Percentiles rank a stretch among this genome's conserved stretches.
phyloP scores from a whole-genome alignment of 2,797 vertebrate species.

The Megalops cyprinoides region DNA sequence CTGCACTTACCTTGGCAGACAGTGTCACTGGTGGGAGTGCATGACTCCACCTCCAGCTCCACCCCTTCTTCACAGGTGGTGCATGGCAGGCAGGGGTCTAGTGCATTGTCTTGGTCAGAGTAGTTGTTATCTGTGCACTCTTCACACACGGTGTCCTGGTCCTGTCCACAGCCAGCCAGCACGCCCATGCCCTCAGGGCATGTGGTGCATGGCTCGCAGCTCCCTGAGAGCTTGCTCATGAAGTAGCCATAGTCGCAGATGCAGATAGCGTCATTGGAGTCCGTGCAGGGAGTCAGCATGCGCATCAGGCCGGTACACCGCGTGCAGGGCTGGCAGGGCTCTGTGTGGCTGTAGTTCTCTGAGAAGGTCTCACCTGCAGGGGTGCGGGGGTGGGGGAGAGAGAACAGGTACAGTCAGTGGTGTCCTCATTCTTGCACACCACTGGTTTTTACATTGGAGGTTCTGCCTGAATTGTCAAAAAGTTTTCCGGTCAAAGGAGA shows the following conservation, averaged over 20 bases:
- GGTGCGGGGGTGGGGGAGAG: not conserved
- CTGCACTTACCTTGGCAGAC: slow-evolving; percentile 78
- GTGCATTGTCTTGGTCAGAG: slow-evolving; percentile 88
- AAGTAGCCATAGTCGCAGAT: slow-evolving; percentile 87
- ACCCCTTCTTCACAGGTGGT: slow-evolving; percentile 83
- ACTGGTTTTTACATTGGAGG: not conserved
- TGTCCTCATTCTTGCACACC: not conserved
- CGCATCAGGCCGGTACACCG: slow-evolving; percentile 80
- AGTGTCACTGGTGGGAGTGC: slow-evolving; percentile 75
- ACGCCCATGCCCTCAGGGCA: slow-evolving; percentile 85
- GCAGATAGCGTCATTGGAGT: slow-evolving; percentile 87
- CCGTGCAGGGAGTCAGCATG: slow-evolving; percentile 90
- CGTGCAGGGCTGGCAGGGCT: slow-evolving; percentile 84
- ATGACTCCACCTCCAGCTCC: slow-evolving; percentile 66
- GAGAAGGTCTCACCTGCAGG: slow-evolving; percentile 90
- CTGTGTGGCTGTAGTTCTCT: slow-evolving; percentile 83
- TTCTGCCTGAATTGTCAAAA: not conserved
- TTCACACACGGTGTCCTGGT: slow-evolving; percentile 86
- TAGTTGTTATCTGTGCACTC: slow-evolving; percentile 80
- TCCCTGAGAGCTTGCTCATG: slow-evolving; percentile 50
- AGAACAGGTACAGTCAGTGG: not conserved
- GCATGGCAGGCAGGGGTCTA: slow-evolving; percentile 96
- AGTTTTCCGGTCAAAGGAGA: not conserved
- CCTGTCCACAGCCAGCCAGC: slow-evolving; percentile 72
- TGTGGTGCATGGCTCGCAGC: slow-evolving; percentile 79